Base-by-base conservation (phyloP, 2,888 invertebrate species). In the Agonopterix alstromeriana region DNA sequence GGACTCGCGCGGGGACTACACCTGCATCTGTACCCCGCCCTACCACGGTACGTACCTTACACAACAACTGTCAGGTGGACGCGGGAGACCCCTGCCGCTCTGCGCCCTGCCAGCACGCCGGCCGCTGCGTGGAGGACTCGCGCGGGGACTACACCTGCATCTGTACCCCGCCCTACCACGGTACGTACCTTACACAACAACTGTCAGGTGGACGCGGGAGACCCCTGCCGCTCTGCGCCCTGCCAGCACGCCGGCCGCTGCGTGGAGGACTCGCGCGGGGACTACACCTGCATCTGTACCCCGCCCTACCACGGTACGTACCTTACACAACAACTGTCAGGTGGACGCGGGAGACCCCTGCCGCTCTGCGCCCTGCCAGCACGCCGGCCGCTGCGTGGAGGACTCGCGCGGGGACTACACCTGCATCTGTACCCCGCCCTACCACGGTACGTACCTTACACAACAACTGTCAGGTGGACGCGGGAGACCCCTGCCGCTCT, bases 401-500 rank as follows among this genome's bases (percentile, higher is more conserved):
- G 93, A 93, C 68, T 78, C 86, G 17, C 86, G 89, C 42, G 94
- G 94, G 9, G 92, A 93, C 63, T 95, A 92, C 76, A 84, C 87
- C 38, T 97, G 97, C 67, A 75, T 81, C 45, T 97, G 97, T 71
- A 79, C 84, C 10, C 84, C 90, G 7, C 93, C 93, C 51, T 95
- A 90, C 67, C 92, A 92, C 41, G 94, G 94, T 67, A 58, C 47
- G 50, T 27, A 27, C 27, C 27, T 27, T 27, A 27, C 27, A 27
- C 58, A 94, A 94, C 85, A 95, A 96, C 84, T 97, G 97, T 83
- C 94, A 96, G 79, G 92, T 93, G 75, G 95, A 95, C 82, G 91
- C 90, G 73, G 95, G 95, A 46, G 91, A 93, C 57, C 94, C 94
- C 0, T 95, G 95, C 70, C 71, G 75, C 51, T 91, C 91, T 44